Evolutionary conservation across 2,797 vertebrate species (phyloP).

Genomic region (Galago senegalensis): DNA sequence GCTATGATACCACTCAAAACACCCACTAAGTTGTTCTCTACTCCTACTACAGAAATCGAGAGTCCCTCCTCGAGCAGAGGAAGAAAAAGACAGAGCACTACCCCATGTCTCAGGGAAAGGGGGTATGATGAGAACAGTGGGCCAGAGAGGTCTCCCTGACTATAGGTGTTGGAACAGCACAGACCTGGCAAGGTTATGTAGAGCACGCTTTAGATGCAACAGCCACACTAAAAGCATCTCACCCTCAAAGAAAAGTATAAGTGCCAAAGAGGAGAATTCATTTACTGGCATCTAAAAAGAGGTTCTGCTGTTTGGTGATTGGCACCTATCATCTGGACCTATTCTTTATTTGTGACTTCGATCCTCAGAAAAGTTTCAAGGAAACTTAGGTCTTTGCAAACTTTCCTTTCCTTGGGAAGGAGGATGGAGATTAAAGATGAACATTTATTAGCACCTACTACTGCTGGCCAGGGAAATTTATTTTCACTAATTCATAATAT

Average conservation of each 20-base stretch:
- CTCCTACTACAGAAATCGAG: neutral
- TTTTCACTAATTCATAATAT: neutral
- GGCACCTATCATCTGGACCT: neutral
- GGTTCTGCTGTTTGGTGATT: neutral
- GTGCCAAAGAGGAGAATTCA: neutral
- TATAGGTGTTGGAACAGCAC: neutral
- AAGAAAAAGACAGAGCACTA: neutral
- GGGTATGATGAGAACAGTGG: neutral
- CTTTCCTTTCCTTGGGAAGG: neutral
- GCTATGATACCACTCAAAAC: neutral
- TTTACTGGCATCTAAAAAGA: neutral
- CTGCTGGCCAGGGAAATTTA: neutral
- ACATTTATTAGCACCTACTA: neutral
- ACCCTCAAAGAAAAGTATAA: neutral
- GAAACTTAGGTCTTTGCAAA: neutral
- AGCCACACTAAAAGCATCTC: neutral
- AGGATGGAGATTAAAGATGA: neutral
- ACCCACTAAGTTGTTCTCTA: neutral
- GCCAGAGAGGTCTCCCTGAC: neutral
- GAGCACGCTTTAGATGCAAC: neutral
- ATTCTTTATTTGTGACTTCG: neutral
- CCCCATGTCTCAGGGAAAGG: neutral
- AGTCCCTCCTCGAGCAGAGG: neutral
- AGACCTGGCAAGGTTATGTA: neutral
- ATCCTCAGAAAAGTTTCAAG: constrained; percentile 20